Evolutionary conservation across 2,113 vertebrate genomes (phyloP), one percentile per base, ranked within the genome.

Genomic region (Calonectris borealis): DNA sequence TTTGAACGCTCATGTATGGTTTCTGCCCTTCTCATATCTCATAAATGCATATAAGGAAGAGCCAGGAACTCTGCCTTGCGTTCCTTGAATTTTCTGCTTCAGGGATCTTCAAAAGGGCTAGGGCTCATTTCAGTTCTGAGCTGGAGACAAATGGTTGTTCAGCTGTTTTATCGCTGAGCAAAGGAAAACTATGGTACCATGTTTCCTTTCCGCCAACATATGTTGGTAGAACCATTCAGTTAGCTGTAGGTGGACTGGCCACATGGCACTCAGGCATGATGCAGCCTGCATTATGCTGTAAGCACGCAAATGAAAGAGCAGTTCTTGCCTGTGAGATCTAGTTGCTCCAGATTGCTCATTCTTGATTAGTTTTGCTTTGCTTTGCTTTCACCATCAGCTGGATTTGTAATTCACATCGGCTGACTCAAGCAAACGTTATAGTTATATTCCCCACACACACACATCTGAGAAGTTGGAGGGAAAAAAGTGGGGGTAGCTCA

Each of bases 91-190:
- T 71, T 70, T 75, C 27, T 46, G 2, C 15, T 42, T 9, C 5
- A 9, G 8, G 12, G 19, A 7, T 18, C 26, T 89, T 44, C 32
- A 31, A 3, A 14, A 44, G 26, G 40, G 8, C 49, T 61, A 5
- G 20, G 8, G 17, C 4, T 57, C 27, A 25, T 61, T 61, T 19
- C 7, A n/a, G 20, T 26, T 77, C 54, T 40, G 40, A 72, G 31
- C 5, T 51, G 26, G 38, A 51, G 24, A n/a, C 0, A 1, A 51
- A 16, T 2, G 13, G 6, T 21, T 79, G 16, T 17, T 51, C 2
- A 2, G 32, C 8, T 44, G 1, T 75, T 70, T 25, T 31, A 2
- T 19, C 29, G 32, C 26, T 11, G 17, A 88, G 11, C 31, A 68
- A 70, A 90, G 48, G 15, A n/a, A 55, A 49, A 76, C 11, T 31